Conservation (phyloP, 2,113 vertebrate genomes). For the Platichthys stellatus region DNA sequence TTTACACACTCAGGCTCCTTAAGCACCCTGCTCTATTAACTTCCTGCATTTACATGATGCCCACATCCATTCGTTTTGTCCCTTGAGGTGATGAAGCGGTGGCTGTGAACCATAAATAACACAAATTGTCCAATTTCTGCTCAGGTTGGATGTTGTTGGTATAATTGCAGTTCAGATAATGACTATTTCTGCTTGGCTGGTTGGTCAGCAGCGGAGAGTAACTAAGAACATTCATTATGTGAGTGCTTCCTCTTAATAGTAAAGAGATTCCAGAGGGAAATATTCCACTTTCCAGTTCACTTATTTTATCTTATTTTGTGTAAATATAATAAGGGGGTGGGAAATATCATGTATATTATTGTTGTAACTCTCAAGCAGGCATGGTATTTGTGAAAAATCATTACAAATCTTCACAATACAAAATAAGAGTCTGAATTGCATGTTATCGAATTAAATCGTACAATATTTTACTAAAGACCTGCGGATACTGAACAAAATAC, state of each 20-base stretch:
- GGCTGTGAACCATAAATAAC: constrained; percentile 60
- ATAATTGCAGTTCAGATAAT: constrained; percentile 58
- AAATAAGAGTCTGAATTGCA: too few species aligned
- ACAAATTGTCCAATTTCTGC: constrained; percentile 55
- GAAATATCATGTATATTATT: background rate
- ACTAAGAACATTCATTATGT: background rate
- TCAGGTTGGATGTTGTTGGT: constrained; percentile 39
- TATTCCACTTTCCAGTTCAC: background rate
- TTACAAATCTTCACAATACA: too few species aligned
- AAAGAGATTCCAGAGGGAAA: background rate
- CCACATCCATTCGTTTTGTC: constrained; percentile 27
- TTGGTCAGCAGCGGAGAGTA: constrained; percentile 24
- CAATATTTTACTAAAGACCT: too few species aligned
- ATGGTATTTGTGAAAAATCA: background rate
- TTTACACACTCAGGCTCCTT: constrained; percentile 51
- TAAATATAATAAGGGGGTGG: too few species aligned
- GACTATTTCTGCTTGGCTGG: constrained; percentile 26
- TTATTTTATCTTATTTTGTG: background rate
- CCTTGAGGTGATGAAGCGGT: constrained; percentile 30
- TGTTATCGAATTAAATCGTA: too few species aligned
- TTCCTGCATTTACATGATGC: constrained; percentile 55
- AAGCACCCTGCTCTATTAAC: constrained; percentile 53
- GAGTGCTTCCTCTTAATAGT: constrained; percentile 1
- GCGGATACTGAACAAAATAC: too few species aligned
- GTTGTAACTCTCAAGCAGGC: background rate